Evolutionary conservation across 2,113 vertebrate genomes (phyloP).

Genomic region (Camarhynchus parvulus): DNA sequence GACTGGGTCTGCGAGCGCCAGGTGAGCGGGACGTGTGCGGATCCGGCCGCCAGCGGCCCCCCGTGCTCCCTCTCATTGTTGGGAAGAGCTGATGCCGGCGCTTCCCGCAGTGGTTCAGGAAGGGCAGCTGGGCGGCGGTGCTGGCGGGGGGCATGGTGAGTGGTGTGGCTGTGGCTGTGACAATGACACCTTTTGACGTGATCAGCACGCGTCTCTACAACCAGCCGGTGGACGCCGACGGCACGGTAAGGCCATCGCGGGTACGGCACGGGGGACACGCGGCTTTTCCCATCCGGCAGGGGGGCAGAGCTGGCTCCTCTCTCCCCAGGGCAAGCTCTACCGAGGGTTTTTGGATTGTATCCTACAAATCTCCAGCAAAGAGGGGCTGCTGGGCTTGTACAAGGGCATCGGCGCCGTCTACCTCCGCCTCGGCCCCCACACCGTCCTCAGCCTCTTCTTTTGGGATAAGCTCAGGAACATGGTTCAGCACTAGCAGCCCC

Average conservation of each 20-base stretch:
- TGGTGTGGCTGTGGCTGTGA: constrained; percentile 83
- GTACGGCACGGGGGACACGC: fast-evolving
- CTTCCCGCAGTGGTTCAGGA: constrained; percentile 80
- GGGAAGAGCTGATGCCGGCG: background rate
- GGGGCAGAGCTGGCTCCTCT: background rate
- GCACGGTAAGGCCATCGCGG: constrained; percentile 69
- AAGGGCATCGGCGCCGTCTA: constrained; percentile 92
- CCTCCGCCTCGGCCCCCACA: constrained; percentile 92
- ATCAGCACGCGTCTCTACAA: constrained; percentile 95
- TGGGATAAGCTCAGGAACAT: constrained; percentile 91
- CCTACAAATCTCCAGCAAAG: constrained; percentile 82
- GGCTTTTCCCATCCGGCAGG: fast-evolving
- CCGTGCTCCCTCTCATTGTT: fast-evolving
- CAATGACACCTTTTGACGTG: constrained; percentile 94
- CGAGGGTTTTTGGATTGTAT: constrained; percentile 87
- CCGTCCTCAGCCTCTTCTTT: constrained; percentile 92
- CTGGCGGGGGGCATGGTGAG: constrained; percentile 89
- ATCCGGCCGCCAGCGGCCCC: fast-evolving
- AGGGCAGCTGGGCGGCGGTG: constrained; percentile 86
- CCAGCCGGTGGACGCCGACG: constrained; percentile 86
- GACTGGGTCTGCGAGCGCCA: constrained; percentile 81
- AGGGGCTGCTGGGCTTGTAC: constrained; percentile 87
- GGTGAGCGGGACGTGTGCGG: constrained; percentile 29
- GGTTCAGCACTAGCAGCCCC: constrained; percentile 31
- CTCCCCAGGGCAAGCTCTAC: constrained; percentile 85